phyloP scores from a whole-genome alignment of 2,113 vertebrate genomes.

The Macquaria ambigua region DNA sequence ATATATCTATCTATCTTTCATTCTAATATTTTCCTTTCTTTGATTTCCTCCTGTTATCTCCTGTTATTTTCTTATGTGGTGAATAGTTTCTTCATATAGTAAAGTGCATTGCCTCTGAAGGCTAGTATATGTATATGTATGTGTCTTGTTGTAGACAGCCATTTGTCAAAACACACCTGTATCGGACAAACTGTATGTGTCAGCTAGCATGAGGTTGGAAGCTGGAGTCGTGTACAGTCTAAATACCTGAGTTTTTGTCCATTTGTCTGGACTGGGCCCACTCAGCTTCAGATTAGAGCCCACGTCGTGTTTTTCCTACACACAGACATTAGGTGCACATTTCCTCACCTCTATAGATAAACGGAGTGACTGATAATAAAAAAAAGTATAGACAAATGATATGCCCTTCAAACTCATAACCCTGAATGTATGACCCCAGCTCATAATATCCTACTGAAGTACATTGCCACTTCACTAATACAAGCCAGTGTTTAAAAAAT shows the following conservation, averaged over 20 bases:
- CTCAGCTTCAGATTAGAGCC: not conserved
- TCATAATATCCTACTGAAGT: conserved; percentile 22
- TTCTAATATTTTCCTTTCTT: not conserved
- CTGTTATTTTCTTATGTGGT: not conserved
- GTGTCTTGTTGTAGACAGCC: not conserved
- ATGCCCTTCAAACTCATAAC: conserved; percentile 17
- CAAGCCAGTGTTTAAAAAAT: not conserved
- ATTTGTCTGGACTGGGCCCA: not conserved
- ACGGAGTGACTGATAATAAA: not conserved
- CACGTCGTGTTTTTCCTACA: not conserved
- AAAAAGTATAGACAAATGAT: not conserved
- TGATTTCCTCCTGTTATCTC: not conserved
- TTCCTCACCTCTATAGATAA: not conserved
- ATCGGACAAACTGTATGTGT: not conserved
- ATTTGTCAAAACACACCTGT: not conserved
- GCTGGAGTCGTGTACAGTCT: not conserved
- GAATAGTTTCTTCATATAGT: not conserved
- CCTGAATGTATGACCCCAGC: not conserved
- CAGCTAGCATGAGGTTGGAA: not conserved
- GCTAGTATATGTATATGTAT: not conserved
- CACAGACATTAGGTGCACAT: not conserved
- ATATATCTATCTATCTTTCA: not conserved
- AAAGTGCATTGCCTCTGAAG: not conserved
- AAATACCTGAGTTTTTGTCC: not conserved
- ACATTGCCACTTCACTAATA: not conserved